Conservation (phyloP, 1,140 invertebrate species). For the Diabrotica undecimpunctata region DNA sequence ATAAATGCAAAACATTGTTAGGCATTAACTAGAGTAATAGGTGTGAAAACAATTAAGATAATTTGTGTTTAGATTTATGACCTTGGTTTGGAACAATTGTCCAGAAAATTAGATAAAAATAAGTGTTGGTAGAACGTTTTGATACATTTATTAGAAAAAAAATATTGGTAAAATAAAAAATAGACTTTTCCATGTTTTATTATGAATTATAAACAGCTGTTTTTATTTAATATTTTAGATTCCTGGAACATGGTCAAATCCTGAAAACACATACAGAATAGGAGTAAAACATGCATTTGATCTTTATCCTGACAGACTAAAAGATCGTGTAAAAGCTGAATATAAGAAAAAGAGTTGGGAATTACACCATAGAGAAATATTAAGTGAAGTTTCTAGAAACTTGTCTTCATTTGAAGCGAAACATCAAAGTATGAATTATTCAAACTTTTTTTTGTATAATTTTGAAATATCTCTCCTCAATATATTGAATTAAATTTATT, state of each 20-base stretch:
- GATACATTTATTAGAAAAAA: too few species aligned
- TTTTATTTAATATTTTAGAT: conserved; percentile 56
- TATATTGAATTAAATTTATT: background rate
- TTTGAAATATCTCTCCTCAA: conserved; percentile 3
- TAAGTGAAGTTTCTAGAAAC: conserved; percentile 72
- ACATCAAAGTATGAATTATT: conserved; percentile 43
- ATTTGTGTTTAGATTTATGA: too few species aligned
- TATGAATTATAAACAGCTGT: too few species aligned
- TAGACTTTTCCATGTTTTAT: too few species aligned
- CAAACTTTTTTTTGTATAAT: conserved; percentile 4
- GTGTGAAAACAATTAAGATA: too few species aligned
- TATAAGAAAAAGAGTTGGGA: conserved; percentile 85
- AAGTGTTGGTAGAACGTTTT: too few species aligned
- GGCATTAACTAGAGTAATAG: too few species aligned
- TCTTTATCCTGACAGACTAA: conserved; percentile 79
- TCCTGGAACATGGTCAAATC: conserved; percentile 79
- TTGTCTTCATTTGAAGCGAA: conserved; percentile 70
- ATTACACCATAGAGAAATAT: conserved; percentile 69
- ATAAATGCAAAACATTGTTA: too few species aligned
- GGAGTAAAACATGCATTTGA: conserved; percentile 85
- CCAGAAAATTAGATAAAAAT: too few species aligned
- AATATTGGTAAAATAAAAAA: too few species aligned
- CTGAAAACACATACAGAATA: conserved; percentile 74
- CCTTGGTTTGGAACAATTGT: too few species aligned
- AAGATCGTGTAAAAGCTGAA: conserved; percentile 79